Percentiles rank a stretch among this genome's conserved stretches.
These are phyloP conservation scores for Oxytorus armatus DNA, from an alignment of 2,888 invertebrate species.

Conservation along the genomic window DNA sequence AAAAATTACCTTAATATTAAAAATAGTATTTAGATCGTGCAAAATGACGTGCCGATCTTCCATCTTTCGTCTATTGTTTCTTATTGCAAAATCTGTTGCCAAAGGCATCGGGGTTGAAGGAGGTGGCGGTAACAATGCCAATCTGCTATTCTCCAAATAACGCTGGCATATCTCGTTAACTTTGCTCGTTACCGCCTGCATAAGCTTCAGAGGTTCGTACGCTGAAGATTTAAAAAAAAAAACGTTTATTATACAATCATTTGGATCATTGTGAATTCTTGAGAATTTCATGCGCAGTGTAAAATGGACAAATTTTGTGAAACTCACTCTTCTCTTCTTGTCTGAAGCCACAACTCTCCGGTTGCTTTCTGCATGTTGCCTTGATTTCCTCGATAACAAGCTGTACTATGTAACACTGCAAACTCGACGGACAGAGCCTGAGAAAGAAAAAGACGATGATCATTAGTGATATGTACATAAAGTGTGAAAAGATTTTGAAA, in stretches of 20 bases:
- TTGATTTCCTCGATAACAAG: constrained; percentile 89
- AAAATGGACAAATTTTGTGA: constrained; percentile 33
- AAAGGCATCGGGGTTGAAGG: constrained; percentile 84
- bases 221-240: constrained; percentile 79
- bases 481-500: not conserved
- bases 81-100: constrained; percentile 89
- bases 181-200: constrained; percentile 90
- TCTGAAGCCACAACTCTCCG: constrained; percentile 88
- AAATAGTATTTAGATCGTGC: constrained; percentile 92
- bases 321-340: constrained; percentile 87
- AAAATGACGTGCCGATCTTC: constrained; percentile 95
- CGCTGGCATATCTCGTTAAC: constrained; percentile 90
- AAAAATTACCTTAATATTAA: constrained; percentile 89
- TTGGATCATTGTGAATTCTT: constrained; percentile 42
- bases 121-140: constrained; percentile 88
- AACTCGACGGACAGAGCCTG: constrained; percentile 90
- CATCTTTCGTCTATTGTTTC: constrained; percentile 94
- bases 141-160: constrained; percentile 89
- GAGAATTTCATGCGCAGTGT: too few relatives aligned
- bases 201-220: constrained; percentile 90
- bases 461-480: too few relatives aligned
- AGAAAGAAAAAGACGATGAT: constrained; percentile 76
- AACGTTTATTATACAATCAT: too few relatives aligned
- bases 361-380: constrained; percentile 88
- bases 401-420: constrained; percentile 89